phyloP scores from a whole-genome alignment of 2,797 vertebrate species.

The Phoxinus dragarum region DNA sequence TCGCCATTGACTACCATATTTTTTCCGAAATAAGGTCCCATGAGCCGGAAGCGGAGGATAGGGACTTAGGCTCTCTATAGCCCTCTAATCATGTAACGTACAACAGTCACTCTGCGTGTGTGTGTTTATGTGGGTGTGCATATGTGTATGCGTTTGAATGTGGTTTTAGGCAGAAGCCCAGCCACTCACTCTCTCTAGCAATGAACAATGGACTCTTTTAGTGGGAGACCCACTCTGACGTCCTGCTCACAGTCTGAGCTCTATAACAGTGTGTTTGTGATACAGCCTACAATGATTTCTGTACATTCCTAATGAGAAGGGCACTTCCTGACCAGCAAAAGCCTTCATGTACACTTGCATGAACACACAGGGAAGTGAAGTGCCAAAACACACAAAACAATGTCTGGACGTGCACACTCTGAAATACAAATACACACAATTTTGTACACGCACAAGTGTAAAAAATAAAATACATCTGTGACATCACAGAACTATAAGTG shows the following conservation, averaged over 20 bases:
- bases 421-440: background rate
- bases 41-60: too few relatives aligned
- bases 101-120: constrained; percentile 64
- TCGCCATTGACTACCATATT: too few relatives aligned
- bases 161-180: constrained; percentile 83
- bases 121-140: constrained; percentile 68
- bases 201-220: constrained; percentile 82
- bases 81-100: constrained; percentile 37
- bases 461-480: background rate
- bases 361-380: constrained; percentile 3
- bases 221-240: constrained; percentile 55
- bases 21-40: too few relatives aligned
- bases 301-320: constrained; percentile 70
- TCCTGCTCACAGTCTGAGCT: constrained; percentile 37
- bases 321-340: constrained; percentile 75
- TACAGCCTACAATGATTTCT: constrained; percentile 62
- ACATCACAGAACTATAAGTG: background rate
- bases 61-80: too few relatives aligned
- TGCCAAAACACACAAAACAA: constrained; percentile 41
- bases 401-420: background rate
- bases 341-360: constrained; percentile 44
- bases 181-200: constrained; percentile 53
- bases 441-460: background rate
- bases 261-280: constrained; percentile 41
- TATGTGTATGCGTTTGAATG: constrained; percentile 74